Conservation (phyloP, 2,888 invertebrate species). For the Labia minor region DNA sequence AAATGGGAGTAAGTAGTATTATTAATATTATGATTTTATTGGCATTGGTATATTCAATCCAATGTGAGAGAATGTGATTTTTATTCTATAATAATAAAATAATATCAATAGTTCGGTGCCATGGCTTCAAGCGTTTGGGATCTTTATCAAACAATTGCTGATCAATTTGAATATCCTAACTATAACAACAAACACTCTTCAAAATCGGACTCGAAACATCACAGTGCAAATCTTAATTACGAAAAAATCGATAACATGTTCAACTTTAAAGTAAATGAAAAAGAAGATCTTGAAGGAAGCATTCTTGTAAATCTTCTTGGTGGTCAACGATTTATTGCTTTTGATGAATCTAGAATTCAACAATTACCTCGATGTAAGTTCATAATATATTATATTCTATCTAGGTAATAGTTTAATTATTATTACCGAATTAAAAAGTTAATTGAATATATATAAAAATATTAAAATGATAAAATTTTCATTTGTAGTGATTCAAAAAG, state of each 20-base stretch:
- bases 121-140: conserved; percentile 37
- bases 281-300: conserved; percentile 48
- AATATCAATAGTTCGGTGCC: conserved; percentile 33
- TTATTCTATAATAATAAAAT: conserved; percentile 24
- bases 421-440: too few species aligned
- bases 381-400: too few species aligned
- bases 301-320: conserved; percentile 39
- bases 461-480: too few species aligned
- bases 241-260: conserved; percentile 47
- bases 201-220: neutral
- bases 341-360: conserved; percentile 46
- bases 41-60: too few species aligned
- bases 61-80: neutral
- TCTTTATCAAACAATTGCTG: neutral
- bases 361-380: conserved; percentile 38
- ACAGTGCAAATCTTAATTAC: conserved; percentile 34
- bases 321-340: conserved; percentile 40
- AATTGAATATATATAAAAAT: too few species aligned
- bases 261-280: conserved; percentile 42
- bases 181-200: neutral
- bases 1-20: conserved; percentile 16
- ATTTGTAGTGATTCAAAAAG: conserved; percentile 35
- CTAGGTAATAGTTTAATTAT: too few species aligned
- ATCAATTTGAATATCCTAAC: conserved; percentile 13
- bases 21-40: neutral